Percentiles rank a stretch among this genome's conserved stretches.
Conservation (phyloP, 64 coral and sea anemone species). For the Dendronephthya gigantea region DNA sequence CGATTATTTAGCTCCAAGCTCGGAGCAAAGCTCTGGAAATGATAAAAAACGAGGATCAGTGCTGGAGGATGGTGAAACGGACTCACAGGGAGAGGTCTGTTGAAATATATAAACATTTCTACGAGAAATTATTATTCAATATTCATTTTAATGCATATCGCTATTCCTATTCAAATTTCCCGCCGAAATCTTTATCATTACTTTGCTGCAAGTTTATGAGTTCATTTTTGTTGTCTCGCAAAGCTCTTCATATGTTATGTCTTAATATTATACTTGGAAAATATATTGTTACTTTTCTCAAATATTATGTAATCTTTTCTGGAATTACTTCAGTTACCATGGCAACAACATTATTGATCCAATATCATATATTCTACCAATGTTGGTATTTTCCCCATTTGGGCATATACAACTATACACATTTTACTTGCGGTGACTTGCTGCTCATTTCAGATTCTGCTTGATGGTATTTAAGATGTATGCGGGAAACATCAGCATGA, state of each 20-base stretch:
- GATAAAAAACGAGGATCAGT: background rate
- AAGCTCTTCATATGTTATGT: background rate
- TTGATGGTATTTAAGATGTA: too few species aligned
- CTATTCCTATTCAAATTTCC: background rate
- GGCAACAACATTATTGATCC: background rate
- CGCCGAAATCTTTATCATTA: background rate
- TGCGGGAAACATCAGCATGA: too few species aligned
- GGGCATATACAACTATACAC: too few species aligned
- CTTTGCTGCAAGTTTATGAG: background rate
- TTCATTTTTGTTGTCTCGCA: background rate
- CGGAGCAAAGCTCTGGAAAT: background rate
- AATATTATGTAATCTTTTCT: too few species aligned
- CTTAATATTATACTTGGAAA: background rate
- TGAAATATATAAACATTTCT: background rate
- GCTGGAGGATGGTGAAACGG: conserved; percentile 16
- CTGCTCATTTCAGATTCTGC: too few species aligned
- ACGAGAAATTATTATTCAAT: background rate
- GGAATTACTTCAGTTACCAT: background rate
- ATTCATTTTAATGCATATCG: background rate
- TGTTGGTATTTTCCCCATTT: too few species aligned
- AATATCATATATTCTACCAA: too few species aligned
- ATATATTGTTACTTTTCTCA: background rate
- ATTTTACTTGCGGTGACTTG: too few species aligned
- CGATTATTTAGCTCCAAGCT: background rate
- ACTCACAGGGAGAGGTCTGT: conserved; percentile 28